These are phyloP conservation scores for Monodelphis domestica DNA, from an alignment of 2,797 vertebrate species.

Conservation along the genomic window DNA sequence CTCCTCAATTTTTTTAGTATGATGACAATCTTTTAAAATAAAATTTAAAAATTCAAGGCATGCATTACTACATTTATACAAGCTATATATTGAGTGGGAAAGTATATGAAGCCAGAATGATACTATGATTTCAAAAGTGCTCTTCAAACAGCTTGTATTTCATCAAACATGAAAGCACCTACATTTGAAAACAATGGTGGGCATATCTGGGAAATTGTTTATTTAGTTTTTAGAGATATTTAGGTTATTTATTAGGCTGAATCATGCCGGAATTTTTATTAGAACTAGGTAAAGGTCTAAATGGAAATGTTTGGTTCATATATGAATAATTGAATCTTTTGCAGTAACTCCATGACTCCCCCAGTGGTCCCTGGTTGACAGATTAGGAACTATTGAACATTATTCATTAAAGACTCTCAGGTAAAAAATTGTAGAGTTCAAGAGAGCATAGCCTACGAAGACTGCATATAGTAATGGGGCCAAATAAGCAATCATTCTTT, in stretches of 20 bases:
- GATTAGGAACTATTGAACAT: background rate
- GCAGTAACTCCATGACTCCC: background rate
- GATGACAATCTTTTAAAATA: background rate
- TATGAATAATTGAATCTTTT: background rate
- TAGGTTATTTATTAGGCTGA: background rate
- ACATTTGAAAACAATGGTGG: background rate
- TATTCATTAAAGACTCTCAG: slow-evolving; percentile 4
- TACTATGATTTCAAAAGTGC: background rate
- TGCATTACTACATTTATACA: background rate
- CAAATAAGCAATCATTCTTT: slow-evolving; percentile 8
- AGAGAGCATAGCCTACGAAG: background rate
- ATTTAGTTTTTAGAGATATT: background rate
- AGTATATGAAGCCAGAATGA: background rate
- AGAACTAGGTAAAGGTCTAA: background rate
- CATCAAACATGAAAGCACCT: background rate
- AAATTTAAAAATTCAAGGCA: background rate
- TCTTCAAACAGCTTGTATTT: background rate
- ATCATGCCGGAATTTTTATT: background rate
- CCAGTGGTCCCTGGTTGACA: background rate
- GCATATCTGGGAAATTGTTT: background rate
- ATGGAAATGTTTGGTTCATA: background rate
- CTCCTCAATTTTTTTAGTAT: background rate
- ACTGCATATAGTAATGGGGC: slow-evolving; percentile 3
- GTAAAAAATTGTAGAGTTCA: slow-evolving; percentile 3
- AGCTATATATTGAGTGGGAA: background rate